A percentile compares a stretch with the other conserved stretches of the same genome.
These are phyloP conservation scores for Sepiola atlantica DNA, from an alignment of 2,888 invertebrate species.

Conservation along the genomic window DNA sequence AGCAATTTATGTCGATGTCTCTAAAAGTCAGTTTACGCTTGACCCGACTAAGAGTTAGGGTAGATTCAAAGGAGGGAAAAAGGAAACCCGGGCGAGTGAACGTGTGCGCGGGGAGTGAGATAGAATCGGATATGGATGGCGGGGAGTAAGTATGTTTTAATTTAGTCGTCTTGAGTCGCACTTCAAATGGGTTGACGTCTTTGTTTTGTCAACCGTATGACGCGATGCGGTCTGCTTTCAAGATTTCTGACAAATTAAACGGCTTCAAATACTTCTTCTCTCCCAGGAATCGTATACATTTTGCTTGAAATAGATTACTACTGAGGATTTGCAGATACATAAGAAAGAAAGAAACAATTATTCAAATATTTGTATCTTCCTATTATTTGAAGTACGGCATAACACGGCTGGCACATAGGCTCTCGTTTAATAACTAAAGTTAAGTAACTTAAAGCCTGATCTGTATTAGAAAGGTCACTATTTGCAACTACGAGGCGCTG, in stretches of 20 bases:
- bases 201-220: not conserved
- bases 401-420: no score
- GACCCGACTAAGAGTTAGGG: not conserved
- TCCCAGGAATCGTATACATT: no score
- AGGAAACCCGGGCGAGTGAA: not conserved
- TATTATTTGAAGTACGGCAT: no score
- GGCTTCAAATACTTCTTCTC: not conserved
- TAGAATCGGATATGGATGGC: no score
- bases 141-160: not conserved
- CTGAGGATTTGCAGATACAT: no score
- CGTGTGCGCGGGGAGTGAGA: no score
- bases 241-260: not conserved
- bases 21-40: slow-evolving; percentile 10
- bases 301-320: not conserved
- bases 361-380: no score
- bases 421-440: no score
- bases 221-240: not conserved
- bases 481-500: no score
- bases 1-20: not conserved
- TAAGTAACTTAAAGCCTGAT: no score
- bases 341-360: no score
- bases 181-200: not conserved
- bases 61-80: not conserved
- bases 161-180: slow-evolving; percentile 32
- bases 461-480: no score